Base-by-base conservation (phyloP, 2,888 invertebrate genomes). In the Caenorhabditis sp. region DNA sequence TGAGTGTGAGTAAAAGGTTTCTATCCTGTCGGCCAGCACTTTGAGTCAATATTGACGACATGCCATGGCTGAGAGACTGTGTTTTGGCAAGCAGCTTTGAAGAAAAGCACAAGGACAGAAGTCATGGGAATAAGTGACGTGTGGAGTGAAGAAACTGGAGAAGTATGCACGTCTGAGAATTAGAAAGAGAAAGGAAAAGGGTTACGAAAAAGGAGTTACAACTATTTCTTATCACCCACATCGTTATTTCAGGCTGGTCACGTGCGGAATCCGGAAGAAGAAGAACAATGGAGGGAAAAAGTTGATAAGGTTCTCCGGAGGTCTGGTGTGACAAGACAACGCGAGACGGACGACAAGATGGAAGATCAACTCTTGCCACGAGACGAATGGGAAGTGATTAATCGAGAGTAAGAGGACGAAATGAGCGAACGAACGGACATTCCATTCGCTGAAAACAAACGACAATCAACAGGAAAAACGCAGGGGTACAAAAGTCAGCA, bases 41-140 rank as follows among this genome's bases (percentile, higher is more conserved):
- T 61, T 61, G 40, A 61, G 62, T 71, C 71, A 71, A 62, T 71
- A 71, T 71, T 71, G 62, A 71, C 62, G 18, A 15, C 20, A 67
- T 24, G 47, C 28, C 28, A 56, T 20, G 24, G 26, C 32, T 6
- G 5, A 32, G 35, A 28, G 53, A 61, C 58, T 60, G 68, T 69
- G 70, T 60, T 70, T 35, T 70, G 18, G 18, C 20, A 18, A 20
- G 50, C 3, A 11, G 50, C 50, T 22, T 11, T n/a, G n/a, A n/a
- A n/a, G n/a, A n/a, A n/a, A 22, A 11, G 20, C 26, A 53, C 9
- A 24, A n/a, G 53, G 2, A 13, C 53, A 24, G 24, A 24, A 53
- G 61, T 53, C 61, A 26, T 22, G 50, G 50, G 35, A 53, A 53
- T 13, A 32, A 69, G 20, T 70, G 70, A 40, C 40, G 44, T 28